Conservation (phyloP, 2,888 invertebrate species). For the Ectobius pallidus region DNA sequence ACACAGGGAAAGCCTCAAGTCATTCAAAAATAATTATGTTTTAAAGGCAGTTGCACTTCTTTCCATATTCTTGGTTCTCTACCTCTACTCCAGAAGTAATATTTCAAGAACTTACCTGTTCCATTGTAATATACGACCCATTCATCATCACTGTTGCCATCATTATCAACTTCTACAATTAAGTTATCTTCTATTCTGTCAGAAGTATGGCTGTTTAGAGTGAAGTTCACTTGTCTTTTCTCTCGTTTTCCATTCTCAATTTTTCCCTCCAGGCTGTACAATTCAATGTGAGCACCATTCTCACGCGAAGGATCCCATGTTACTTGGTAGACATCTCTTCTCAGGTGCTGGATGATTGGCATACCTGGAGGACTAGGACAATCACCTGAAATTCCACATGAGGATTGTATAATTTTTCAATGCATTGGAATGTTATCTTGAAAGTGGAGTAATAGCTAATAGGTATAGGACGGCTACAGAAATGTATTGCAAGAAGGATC, state of each 20-base stretch:
- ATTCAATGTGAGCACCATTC: constrained; percentile 75
- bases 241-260: constrained; percentile 46
- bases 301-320: constrained; percentile 80
- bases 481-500: background rate
- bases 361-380: constrained; percentile 79
- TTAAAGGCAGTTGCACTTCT: no score
- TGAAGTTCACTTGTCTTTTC: constrained; percentile 47
- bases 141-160: constrained; percentile 49
- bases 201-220: constrained; percentile 48
- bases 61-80: no score
- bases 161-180: constrained; percentile 1
- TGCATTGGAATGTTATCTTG: no score
- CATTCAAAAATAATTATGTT: no score
- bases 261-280: constrained; percentile 77
- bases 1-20: no score
- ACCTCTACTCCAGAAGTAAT: no score
- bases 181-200: background rate
- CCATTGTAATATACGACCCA: constrained; percentile 78
- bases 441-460: no score
- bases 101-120: constrained; percentile 59
- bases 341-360: constrained; percentile 74
- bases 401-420: no score
- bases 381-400: constrained; percentile 63
- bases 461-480: no score
- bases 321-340: constrained; percentile 75